Conservation (phyloP, 2,888 invertebrate species). For the Cataglyphis albicans region DNA sequence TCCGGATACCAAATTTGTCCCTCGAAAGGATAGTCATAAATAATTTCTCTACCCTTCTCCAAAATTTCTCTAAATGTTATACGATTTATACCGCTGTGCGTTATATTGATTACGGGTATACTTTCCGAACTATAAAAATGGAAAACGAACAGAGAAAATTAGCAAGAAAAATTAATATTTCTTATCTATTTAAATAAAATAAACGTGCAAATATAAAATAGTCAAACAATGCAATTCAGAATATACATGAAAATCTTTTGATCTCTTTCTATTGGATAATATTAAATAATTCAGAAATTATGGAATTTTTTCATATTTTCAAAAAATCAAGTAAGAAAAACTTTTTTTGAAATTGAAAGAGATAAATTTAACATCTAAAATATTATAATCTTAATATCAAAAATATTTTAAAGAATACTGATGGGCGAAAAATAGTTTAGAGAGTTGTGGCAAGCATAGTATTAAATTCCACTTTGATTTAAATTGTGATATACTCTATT, state of each 20-base stretch:
- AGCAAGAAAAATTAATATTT: neutral
- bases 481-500: neutral
- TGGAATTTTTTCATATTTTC: neutral
- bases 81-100: conserved; percentile 93
- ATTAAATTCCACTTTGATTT: neutral
- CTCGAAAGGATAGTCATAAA: conserved; percentile 93
- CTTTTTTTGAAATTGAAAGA: neutral
- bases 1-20: conserved; percentile 95
- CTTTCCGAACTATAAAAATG: conserved; percentile 87
- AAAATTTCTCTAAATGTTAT: conserved; percentile 96
- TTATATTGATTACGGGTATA: conserved; percentile 95
- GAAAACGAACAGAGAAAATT: neutral
- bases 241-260: neutral
- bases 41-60: conserved; percentile 90
- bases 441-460: neutral
- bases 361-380: neutral
- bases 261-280: neutral
- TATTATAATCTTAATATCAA: neutral
- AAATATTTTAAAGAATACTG: neutral
- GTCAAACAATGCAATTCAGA: neutral
- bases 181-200: neutral
- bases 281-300: neutral
- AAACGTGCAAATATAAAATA: neutral
- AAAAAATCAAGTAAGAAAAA: neutral
- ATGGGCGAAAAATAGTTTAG: neutral